Evolutionary conservation across 2,113 vertebrate species (phyloP), one percentile per base, ranked within the genome.

Genomic region (Amphiprion ocellaris): DNA sequence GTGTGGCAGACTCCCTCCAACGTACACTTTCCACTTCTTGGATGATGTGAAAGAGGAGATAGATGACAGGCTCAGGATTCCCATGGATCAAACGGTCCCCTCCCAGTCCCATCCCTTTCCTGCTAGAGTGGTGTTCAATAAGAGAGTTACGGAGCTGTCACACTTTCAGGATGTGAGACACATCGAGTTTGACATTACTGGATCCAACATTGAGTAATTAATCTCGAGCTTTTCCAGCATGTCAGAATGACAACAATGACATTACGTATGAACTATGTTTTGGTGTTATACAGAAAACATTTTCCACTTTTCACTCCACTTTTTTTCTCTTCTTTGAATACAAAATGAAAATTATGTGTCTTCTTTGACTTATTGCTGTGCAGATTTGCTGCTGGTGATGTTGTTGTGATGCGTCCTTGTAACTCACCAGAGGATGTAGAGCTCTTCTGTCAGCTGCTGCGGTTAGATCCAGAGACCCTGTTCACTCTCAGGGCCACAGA

Each of bases 81-180:
- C 53, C 15, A 12, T 55, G 4, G n/a, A 69, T 14, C 53, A 41
- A 12, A 52, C 60, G 0, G 23, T 65, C 16, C 94, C 94, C 5
- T 96, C 94, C 0, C 90, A 95, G 65, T 64, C 78, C 0, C 83
- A 58, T 2, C 96, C 97, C 1, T 98, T 97, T 14, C 9, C 76
- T 44, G 96, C 97, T 7, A 90, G 10, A 5, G 0, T 99, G 87
- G 26, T 97, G 53, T 92, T 87, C 87, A 99, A 97, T 50, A 85
- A 62, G 60, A 93, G 97, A 49, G 90, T 99, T 14, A 98, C 98
- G 0, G 92, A 95, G 10, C 58, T 49, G 0, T 87, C 81, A 0
- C 98, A 99, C 74, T 99, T 97, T 83, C 98, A 99, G 93, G 98
- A 99, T 0, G 97, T 99, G 10, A 95, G 98, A 12, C 96, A 94